Conservation (phyloP, 2,113 vertebrate species). For the Eudyptes chrysolophus region DNA sequence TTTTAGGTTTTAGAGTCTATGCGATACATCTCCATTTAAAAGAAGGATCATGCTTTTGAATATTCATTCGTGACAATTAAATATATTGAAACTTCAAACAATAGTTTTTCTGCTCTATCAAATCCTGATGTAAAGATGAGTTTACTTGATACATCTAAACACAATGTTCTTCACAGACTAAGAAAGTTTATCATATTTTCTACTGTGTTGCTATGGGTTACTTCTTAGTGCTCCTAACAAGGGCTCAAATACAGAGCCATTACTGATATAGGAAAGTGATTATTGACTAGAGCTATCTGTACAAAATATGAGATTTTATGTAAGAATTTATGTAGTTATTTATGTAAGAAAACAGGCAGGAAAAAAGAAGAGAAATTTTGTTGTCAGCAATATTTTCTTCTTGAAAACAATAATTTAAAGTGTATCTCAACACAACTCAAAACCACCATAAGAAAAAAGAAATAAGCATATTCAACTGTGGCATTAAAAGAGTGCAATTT, state of each 20-base stretch:
- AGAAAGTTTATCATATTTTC: background rate
- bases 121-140: background rate
- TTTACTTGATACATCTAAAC: background rate
- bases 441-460: background rate
- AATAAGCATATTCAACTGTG: background rate
- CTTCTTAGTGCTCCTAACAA: background rate
- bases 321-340: background rate
- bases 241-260: background rate
- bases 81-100: background rate
- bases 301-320: background rate
- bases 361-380: background rate
- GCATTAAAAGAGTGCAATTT: background rate
- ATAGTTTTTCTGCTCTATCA: background rate
- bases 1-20: constrained; percentile 53
- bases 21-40: constrained; percentile 49
- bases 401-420: background rate
- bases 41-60: constrained; percentile 17
- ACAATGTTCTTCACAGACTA: background rate
- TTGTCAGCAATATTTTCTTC: background rate
- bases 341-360: background rate
- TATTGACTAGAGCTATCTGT: background rate
- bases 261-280: background rate
- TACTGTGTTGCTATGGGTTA: background rate
- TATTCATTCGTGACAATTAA: background rate
- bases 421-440: background rate